Evolutionary conservation across 2,113 vertebrate genomes (phyloP).

Genomic region (Nematolebias whitei): DNA sequence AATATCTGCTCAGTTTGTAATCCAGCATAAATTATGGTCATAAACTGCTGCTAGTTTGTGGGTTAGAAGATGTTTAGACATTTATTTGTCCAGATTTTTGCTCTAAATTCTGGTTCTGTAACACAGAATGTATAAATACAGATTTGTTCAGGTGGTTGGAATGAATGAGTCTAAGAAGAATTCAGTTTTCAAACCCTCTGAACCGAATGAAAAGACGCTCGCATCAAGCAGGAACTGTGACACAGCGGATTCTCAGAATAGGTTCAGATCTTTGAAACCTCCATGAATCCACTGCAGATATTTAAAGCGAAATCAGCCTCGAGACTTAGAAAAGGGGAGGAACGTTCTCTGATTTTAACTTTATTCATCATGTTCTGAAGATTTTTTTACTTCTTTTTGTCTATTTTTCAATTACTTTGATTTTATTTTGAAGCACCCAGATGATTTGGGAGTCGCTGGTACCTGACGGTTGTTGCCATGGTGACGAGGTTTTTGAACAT

Average conservation of each 20-base stretch:
- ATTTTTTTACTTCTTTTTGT: neutral
- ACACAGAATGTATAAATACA: neutral
- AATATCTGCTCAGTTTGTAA: too few relatives aligned
- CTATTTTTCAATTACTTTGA: constrained; percentile 26
- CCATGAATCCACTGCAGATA: neutral
- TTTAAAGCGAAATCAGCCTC: neutral
- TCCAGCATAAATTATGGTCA: too few relatives aligned
- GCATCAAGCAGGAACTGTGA: constrained; percentile 18
- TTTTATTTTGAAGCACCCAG: constrained; percentile 27
- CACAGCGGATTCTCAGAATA: constrained; percentile 13
- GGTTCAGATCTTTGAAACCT: neutral
- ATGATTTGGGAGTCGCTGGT: constrained; percentile 30
- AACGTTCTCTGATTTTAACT: neutral
- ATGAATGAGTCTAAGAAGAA: too few relatives aligned
- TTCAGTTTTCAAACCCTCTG: too few relatives aligned
- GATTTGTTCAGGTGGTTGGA: neutral
- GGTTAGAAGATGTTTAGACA: too few relatives aligned
- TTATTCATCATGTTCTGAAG: neutral
- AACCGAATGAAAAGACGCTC: too few relatives aligned
- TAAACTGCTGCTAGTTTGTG: too few relatives aligned
- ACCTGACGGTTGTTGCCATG: constrained; percentile 59
- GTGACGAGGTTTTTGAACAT: constrained; percentile 47
- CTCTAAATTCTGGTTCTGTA: neutral
- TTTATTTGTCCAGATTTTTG: too few relatives aligned
- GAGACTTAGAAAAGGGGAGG: too few relatives aligned